phyloP scores from a whole-genome alignment of 1,140 invertebrate species.

The Ceratosolen solmsi region DNA sequence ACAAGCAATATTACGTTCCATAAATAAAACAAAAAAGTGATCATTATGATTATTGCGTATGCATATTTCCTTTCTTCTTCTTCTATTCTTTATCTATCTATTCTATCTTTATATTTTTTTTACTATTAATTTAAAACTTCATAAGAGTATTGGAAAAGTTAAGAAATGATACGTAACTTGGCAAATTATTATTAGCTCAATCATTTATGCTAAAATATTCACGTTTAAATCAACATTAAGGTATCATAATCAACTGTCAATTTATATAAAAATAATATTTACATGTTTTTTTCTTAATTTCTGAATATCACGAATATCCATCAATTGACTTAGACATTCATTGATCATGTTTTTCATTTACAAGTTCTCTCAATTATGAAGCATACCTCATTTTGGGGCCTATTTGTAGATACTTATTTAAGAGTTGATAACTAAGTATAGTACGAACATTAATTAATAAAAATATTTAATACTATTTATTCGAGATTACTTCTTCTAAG shows the following conservation, averaged over 20 bases:
- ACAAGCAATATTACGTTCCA: background rate
- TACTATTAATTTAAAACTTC: background rate
- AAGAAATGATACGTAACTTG: background rate
- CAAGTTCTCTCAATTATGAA: constrained; percentile 6
- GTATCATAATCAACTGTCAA: background rate
- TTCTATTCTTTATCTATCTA: too few species aligned
- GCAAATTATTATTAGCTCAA: background rate
- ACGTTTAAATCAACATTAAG: background rate
- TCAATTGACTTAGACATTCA: constrained; percentile 6
- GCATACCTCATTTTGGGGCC: background rate
- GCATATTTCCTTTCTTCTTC: background rate
- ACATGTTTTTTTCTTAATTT: background rate
- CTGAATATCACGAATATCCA: background rate
- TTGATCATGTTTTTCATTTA: background rate
- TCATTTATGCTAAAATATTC: background rate
- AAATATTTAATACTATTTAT: background rate
- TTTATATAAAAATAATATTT: background rate
- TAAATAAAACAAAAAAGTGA: background rate
- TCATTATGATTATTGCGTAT: background rate
- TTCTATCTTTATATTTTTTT: too few species aligned
- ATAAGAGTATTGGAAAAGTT: background rate
- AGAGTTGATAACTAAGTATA: background rate
- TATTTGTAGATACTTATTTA: constrained; percentile 5
- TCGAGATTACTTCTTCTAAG: too few species aligned
- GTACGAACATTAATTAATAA: background rate